These are phyloP conservation scores for Zosterops lateralis DNA, from an alignment of 2,113 vertebrate species.

Conservation along the genomic window DNA sequence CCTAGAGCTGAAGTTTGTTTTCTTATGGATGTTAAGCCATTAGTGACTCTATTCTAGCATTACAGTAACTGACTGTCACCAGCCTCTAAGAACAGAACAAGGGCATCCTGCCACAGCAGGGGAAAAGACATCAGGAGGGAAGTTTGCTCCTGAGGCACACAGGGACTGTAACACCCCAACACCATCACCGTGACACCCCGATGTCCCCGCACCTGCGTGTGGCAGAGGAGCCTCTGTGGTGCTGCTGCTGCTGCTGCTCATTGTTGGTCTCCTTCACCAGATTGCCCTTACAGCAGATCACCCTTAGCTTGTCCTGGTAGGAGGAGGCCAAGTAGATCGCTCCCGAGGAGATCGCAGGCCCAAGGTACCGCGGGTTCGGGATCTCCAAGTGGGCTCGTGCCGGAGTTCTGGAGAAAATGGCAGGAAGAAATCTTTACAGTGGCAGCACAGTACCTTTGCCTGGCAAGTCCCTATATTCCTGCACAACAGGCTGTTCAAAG, in stretches of 20 bases:
- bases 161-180: accelerated
- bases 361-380: conserved; percentile 92
- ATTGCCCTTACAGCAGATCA: conserved; percentile 98
- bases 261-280: conserved; percentile 89
- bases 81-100: background rate
- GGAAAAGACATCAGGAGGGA: background rate
- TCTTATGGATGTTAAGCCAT: background rate
- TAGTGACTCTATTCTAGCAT: background rate
- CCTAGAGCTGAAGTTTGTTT: background rate
- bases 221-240: conserved; percentile 83
- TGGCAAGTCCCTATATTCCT: background rate
- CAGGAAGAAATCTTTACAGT: background rate
- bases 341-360: conserved; percentile 94
- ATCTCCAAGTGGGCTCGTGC: conserved; percentile 93
- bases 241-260: conserved; percentile 79
- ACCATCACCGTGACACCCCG: accelerated
- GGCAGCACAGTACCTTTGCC: background rate
- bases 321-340: conserved; percentile 97
- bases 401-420: conserved; percentile 75
- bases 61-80: background rate
- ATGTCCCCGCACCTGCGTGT: conserved; percentile 73
- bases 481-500: background rate
- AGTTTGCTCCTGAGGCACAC: background rate
- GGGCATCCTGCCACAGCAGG: background rate
- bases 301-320: conserved; percentile 95